Evolutionary conservation across 2,888 invertebrate genomes (phyloP), one percentile per base, ranked within the genome.

Genomic region (Meteorus cinctellus): DNA sequence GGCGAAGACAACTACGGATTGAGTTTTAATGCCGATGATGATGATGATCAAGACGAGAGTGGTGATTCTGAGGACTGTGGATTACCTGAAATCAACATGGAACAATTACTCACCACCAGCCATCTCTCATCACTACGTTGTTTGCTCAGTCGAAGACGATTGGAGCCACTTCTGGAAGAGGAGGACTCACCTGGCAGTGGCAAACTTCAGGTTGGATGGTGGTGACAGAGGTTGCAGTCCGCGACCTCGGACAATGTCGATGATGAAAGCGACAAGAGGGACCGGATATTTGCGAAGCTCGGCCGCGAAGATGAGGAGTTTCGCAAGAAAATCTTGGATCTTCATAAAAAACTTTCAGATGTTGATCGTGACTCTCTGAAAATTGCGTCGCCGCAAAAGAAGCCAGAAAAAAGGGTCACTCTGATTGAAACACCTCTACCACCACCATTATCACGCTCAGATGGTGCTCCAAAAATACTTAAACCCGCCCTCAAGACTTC

Each of bases 101-200:
- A 89, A 45, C 89, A 89, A 77, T 79, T 89, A 24, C 80, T 89
- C 5, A 84, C 84, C 0, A 80, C 78, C 78, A 83, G 67, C 72
- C 85, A 86, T 74, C 80, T 86, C 74, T 84, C 86, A 82, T 90
- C 88, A 36, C 75, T 87, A 71, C 82, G 87, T 19, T 86, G 84
- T 80, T 89, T 88, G 81, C 90, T 92, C 84, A 92, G 91, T 88
- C 93, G 94, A 88, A 91, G 95, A 90, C 92, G 96, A 82, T 90
- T 96, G 85, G 96, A 96, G 88, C 96, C 96, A 69, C 91, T 96
- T 6, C 93, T 95, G 81, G 96, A 96, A 90, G 96, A 96, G 90
- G 96, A 96, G 82, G 93, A 92, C 78, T 95, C 95, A 29, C 86
- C 90, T 6, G 86, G 85, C 4, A 86, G 86, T 69, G 86, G 86